Conservation (phyloP, 2,113 vertebrate genomes). For the Copsychus sechellarum region DNA sequence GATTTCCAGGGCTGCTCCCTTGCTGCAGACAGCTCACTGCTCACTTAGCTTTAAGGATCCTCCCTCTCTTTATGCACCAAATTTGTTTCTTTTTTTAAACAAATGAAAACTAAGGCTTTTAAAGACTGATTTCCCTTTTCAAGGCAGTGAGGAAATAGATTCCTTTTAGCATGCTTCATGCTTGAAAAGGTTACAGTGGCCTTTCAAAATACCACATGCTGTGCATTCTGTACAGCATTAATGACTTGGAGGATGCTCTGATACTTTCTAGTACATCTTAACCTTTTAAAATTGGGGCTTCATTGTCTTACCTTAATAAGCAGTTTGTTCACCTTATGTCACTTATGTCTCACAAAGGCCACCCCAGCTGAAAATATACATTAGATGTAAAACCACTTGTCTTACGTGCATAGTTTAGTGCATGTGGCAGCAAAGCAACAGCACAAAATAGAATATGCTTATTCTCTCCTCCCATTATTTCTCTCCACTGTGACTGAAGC, state of each 20-base stretch:
- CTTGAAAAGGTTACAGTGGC: slow-evolving; percentile 84
- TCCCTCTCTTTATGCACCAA: slow-evolving; percentile 45
- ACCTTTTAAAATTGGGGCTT: slow-evolving; percentile 79
- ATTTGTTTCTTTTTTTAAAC: slow-evolving; percentile 61
- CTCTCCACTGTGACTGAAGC: not conserved
- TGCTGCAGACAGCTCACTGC: slow-evolving; percentile 54
- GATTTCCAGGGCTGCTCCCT: slow-evolving; percentile 4
- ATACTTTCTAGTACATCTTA: slow-evolving; percentile 78
- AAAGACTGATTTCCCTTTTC: slow-evolving; percentile 69
- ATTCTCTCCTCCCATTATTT: not conserved
- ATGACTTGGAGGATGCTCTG: slow-evolving; percentile 75
- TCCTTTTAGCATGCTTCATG: slow-evolving; percentile 74
- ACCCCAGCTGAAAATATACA: slow-evolving; percentile 45
- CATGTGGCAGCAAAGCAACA: rapidly evolving
- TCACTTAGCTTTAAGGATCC: slow-evolving; percentile 34
- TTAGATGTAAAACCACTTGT: slow-evolving; percentile 52
- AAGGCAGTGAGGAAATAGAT: slow-evolving; percentile 71
- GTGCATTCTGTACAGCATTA: slow-evolving; percentile 71
- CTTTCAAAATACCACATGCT: slow-evolving; percentile 81
- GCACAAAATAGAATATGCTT: not conserved
- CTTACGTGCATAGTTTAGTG: not conserved
- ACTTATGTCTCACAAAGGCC: slow-evolving; percentile 73
- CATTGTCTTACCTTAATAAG: slow-evolving; percentile 83
- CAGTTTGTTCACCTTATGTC: slow-evolving; percentile 80
- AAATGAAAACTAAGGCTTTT: slow-evolving; percentile 71